Conservation (phyloP, 2,888 invertebrate genomes). For the Graphium colonna region DNA sequence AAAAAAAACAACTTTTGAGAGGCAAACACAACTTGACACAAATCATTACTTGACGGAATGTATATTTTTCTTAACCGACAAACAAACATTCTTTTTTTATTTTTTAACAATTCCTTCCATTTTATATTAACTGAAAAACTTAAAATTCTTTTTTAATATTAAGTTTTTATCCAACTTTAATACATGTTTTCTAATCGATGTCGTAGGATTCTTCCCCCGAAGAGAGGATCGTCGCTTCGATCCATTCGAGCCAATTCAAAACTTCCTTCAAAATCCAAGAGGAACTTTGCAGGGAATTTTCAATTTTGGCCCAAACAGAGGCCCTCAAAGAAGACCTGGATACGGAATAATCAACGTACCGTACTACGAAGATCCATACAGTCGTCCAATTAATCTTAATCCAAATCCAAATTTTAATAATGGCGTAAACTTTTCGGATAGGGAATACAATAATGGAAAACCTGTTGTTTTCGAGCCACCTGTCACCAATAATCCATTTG, state of each 20-base stretch:
- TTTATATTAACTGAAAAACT: too few relatives aligned
- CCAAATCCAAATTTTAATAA: slow-evolving; percentile 31
- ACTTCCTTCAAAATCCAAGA: slow-evolving; percentile 34
- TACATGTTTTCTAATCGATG: too few relatives aligned
- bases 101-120: too few relatives aligned
- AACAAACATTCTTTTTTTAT: too few relatives aligned
- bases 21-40: too few relatives aligned
- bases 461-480: slow-evolving; percentile 19
- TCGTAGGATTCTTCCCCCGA: slow-evolving; percentile 49
- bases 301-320: slow-evolving; percentile 31
- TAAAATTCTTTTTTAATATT: too few relatives aligned
- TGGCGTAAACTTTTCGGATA: slow-evolving; percentile 30
- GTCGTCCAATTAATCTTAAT: slow-evolving; percentile 18
- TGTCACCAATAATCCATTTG: slow-evolving; percentile 12
- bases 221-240: slow-evolving; percentile 39
- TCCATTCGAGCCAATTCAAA: slow-evolving; percentile 30
- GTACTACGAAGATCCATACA: slow-evolving; percentile 25
- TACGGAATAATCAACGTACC: slow-evolving; percentile 23
- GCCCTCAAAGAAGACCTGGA: slow-evolving; percentile 27
- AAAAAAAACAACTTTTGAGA: too few relatives aligned
- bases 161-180: too few relatives aligned
- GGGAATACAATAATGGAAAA: slow-evolving; percentile 24
- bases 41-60: too few relatives aligned
- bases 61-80: too few relatives aligned
- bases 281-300: slow-evolving; percentile 39